A percentile compares a stretch with the other conserved stretches of the same genome.
phyloP scores from a whole-genome alignment of 2,113 vertebrate genomes.

The Istiophorus platypterus region DNA sequence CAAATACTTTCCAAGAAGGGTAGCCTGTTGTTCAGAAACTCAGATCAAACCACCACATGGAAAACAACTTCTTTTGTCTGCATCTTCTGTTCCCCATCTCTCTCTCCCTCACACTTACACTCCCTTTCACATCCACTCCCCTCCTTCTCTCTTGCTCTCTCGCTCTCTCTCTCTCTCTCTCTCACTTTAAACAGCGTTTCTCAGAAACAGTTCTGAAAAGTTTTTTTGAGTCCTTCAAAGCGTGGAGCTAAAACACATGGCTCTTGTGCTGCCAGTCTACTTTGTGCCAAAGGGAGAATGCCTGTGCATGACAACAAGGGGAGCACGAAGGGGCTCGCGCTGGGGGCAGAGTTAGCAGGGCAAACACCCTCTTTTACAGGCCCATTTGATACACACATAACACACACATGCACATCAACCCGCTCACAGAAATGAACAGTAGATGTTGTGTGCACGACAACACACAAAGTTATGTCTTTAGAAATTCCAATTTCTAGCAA shows the following conservation, averaged over 20 bases:
- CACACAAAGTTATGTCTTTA: constrained; percentile 28
- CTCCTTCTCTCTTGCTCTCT: constrained; percentile 30
- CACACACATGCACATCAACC: constrained; percentile 52
- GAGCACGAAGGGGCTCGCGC: constrained; percentile 78
- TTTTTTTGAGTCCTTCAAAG: constrained; percentile 79
- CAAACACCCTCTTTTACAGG: constrained; percentile 62
- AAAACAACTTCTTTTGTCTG: constrained; percentile 43
- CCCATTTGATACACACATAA: constrained; percentile 44
- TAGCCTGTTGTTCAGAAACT: constrained; percentile 19
- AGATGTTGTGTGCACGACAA: constrained; percentile 25
- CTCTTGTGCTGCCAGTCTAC: constrained; percentile 79
- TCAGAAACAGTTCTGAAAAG: constrained; percentile 69
- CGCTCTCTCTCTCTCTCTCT: constrained; percentile 25
- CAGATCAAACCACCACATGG: constrained; percentile 39
- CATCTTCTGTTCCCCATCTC: constrained; percentile 57
- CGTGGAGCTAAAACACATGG: constrained; percentile 79
- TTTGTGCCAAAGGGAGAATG: constrained; percentile 79
- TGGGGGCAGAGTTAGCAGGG: constrained; percentile 74
- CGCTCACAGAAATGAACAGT: constrained; percentile 57
- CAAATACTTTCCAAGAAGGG: constrained; percentile 9
- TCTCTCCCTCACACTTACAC: constrained; percentile 44
- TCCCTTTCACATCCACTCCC: constrained; percentile 13
- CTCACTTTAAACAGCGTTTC: constrained; percentile 35
- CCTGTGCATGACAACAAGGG: constrained; percentile 86
- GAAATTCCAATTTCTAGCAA: constrained; percentile 2